These are phyloP conservation scores for Cyprinus carpio DNA, from an alignment of 2,113 vertebrate genomes.

Conservation along the genomic window DNA sequence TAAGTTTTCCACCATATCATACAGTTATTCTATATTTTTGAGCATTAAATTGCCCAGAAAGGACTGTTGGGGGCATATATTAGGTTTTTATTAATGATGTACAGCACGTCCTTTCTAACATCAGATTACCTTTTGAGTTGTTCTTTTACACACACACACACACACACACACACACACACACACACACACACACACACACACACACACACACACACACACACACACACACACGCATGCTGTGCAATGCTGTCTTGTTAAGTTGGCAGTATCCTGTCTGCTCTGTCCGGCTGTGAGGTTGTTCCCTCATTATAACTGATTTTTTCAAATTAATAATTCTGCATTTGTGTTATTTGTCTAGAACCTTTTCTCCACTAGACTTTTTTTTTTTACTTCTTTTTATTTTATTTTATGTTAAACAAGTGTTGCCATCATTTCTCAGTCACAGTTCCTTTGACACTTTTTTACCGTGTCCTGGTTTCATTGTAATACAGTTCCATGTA, in stretches of 20 bases:
- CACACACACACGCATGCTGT: background rate
- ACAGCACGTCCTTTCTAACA: background rate
- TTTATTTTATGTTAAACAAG: background rate
- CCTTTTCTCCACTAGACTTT: background rate
- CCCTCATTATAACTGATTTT: background rate
- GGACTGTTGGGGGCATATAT: background rate
- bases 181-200: no score
- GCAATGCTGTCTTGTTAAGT: background rate
- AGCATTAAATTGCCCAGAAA: background rate
- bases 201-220: no score
- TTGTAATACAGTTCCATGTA: background rate
- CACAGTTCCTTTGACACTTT: no score
- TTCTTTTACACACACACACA: background rate
- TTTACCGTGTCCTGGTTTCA: no score
- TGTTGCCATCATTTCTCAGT: no score
- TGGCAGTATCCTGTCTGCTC: background rate
- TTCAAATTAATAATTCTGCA: background rate
- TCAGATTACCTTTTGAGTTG: background rate
- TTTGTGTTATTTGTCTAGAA: background rate
- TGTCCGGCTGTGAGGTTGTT: background rate
- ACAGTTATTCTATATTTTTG: background rate
- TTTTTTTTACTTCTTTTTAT: background rate
- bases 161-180: constrained; percentile 10
- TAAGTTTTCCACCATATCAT: background rate
- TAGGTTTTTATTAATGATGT: background rate